These are phyloP conservation scores for Alca torda DNA, from an alignment of 2,797 vertebrate genomes.

Conservation along the genomic window DNA sequence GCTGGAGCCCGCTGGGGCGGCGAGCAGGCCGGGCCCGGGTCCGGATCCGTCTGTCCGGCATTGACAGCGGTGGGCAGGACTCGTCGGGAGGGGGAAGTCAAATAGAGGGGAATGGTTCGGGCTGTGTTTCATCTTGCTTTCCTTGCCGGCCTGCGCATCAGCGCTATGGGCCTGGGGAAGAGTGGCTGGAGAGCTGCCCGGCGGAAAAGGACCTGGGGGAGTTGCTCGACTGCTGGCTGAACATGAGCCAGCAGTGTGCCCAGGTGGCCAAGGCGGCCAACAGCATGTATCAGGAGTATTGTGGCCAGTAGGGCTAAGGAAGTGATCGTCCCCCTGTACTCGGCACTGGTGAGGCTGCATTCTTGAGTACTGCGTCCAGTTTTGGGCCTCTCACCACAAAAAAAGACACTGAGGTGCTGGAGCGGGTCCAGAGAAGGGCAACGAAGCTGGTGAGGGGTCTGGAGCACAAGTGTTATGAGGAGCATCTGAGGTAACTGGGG, in stretches of 20 bases:
- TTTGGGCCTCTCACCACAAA: neutral
- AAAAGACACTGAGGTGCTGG: neutral
- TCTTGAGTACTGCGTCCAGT: too few relatives aligned
- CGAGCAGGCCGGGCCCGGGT: neutral
- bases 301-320: neutral
- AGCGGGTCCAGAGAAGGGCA: neutral
- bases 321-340: neutral
- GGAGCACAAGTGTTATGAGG: too few relatives aligned
- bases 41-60: neutral
- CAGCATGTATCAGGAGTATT: neutral
- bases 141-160: too few relatives aligned
- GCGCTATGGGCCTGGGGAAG: too few relatives aligned
- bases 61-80: neutral
- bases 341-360: too few relatives aligned
- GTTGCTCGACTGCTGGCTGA: neutral
- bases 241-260: neutral
- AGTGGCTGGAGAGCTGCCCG: too few relatives aligned
- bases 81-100: fast-evolving
- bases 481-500: neutral
- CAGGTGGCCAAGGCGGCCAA: neutral
- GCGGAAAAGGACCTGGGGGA: too few relatives aligned
- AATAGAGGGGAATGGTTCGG: neutral
- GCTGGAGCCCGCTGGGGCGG: neutral
- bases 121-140: neutral
- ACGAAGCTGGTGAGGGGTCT: neutral